Evolutionary conservation across 2,888 invertebrate species (phyloP), one percentile per base, ranked within the genome.

Genomic region (Gortyna flavago): DNA sequence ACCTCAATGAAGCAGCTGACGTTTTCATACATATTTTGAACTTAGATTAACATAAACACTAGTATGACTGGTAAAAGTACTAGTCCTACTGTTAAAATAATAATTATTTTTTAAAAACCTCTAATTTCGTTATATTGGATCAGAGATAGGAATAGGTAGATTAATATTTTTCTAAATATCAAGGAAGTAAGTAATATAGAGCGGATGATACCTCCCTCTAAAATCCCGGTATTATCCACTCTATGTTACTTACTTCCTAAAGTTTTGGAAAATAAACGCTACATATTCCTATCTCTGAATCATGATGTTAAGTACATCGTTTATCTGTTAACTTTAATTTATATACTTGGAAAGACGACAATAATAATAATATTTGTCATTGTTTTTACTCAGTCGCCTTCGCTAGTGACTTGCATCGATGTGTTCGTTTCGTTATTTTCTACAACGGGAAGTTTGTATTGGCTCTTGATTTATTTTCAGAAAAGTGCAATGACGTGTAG

Each of bases 401-500:
- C 38, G 64, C 62, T 78, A 25, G 67, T 77, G 35, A 65, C 69
- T 81, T 68, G 32, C 6, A 32, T 57, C 41, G 13, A 16, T 1
- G 7, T 38, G 70, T 74, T 67, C 35, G 11, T 73, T 59, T 69
- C n/a, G 72, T 68, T 77, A 29, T 84, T 75, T 81, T 84, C 85
- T 80, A 69, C 69, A 66, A 41, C 77, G 69, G 70, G 79, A 80
- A 78, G 76, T 87, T 68, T 76, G 81, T 81, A 76, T 84, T 80
- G 76, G 77, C 79, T 76, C 57, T 41, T 54, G 67, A 69, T 75
- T 72, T 81, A 70, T 84, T 79, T 82, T 83, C 38, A 67, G 44
- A 78, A 79, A 81, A 80, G 72, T 86, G 80, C 86, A 89, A n/a
- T 84, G 83, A 85, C 83, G 77, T 85, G 71, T 68, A 82, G 41